These are phyloP conservation scores for Camponotus pennsylvanicus DNA, from an alignment of 1,140 invertebrate genomes.

Conservation along the genomic window DNA sequence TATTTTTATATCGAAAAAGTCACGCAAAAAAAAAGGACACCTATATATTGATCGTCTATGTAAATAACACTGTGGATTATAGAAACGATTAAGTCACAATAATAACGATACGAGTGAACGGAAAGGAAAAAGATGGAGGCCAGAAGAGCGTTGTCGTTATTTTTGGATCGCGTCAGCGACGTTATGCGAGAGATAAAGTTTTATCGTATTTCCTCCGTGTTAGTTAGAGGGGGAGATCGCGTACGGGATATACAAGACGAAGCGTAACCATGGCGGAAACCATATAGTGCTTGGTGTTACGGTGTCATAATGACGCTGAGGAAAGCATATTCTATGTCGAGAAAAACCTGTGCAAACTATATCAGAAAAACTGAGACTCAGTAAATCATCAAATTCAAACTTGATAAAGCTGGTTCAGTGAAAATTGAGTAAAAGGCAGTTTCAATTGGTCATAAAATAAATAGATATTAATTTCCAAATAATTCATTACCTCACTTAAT, in stretches of 20 bases:
- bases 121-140: constrained; percentile 21
- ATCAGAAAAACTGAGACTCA: background rate
- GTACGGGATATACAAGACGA: constrained; percentile 29
- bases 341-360: background rate
- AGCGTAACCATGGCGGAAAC: constrained; percentile 12
- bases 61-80: background rate
- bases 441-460: background rate
- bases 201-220: constrained; percentile 65
- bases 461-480: background rate
- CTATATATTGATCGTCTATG: constrained; percentile 21
- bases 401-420: background rate
- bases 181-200: constrained; percentile 65
- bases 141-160: constrained; percentile 59
- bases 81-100: constrained; percentile 8
- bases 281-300: background rate
- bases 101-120: background rate
- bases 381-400: background rate
- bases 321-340: background rate
- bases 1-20: background rate
- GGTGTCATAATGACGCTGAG: background rate
- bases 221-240: constrained; percentile 4
- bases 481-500: background rate
- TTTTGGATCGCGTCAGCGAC: constrained; percentile 65
- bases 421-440: background rate
- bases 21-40: background rate